Evolutionary conservation across 2,797 vertebrate genomes (phyloP).

Genomic region (Borostomias antarcticus): DNA sequence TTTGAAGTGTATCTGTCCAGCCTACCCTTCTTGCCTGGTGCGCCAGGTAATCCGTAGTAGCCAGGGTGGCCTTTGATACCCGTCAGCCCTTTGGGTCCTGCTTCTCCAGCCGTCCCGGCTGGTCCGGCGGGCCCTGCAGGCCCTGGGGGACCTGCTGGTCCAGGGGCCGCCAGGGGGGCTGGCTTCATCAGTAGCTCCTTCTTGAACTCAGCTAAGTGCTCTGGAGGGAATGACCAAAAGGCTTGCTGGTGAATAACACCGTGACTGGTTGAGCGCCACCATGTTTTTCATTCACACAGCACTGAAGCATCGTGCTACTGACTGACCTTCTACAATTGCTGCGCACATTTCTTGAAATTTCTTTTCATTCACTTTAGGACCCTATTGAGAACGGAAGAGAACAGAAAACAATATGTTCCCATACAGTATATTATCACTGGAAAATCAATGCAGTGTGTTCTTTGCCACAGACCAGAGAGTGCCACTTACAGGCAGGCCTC

Average conservation of each 20-base stretch:
- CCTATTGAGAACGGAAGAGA: conserved; percentile 55
- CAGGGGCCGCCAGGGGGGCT: conserved; percentile 70
- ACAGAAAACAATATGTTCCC: conserved; percentile 4
- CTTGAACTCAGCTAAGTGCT: conserved; percentile 77
- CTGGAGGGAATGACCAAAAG: conserved; percentile 45
- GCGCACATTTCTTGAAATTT: conserved; percentile 78
- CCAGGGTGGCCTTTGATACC: conserved; percentile 77
- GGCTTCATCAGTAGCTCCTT: conserved; percentile 77
- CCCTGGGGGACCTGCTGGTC: conserved; percentile 52
- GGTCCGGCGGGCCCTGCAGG: conserved; percentile 63
- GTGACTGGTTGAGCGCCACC: not conserved
- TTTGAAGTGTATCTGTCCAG: not conserved
- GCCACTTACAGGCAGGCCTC: conserved; percentile 77
- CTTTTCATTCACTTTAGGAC: conserved; percentile 74
- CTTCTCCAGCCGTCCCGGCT: conserved; percentile 64
- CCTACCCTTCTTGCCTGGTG: conserved; percentile 76
- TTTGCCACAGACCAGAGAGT: too few species aligned
- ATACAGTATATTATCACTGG: conserved; percentile 24
- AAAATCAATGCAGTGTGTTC: conserved; percentile 1
- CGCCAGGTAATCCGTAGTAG: conserved; percentile 77
- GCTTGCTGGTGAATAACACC: not conserved
- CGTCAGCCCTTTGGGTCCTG: conserved; percentile 61
- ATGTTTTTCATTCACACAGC: not conserved
- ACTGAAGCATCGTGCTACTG: not conserved
- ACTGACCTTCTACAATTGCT: conserved; percentile 76